These are phyloP conservation scores for Rhyacophila brunnea DNA, from an alignment of 1,140 invertebrate species.

Conservation along the genomic window DNA sequence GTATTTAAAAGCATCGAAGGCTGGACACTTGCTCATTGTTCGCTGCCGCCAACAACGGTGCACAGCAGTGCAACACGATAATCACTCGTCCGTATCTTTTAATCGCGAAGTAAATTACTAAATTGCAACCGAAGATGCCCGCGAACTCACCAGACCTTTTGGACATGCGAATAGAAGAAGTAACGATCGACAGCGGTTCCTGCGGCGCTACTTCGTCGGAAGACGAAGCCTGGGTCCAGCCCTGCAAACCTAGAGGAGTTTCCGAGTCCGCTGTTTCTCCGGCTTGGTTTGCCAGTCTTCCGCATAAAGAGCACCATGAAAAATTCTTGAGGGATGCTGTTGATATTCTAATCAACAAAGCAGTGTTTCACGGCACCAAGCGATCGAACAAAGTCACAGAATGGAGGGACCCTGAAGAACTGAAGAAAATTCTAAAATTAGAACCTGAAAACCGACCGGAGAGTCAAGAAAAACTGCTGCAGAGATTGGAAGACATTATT, in stretches of 20 bases:
- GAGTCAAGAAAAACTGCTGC: constrained; percentile 66
- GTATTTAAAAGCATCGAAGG: constrained; percentile 34
- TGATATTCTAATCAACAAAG: constrained; percentile 69
- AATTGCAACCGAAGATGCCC: constrained; percentile 24
- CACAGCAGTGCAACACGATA: constrained; percentile 8
- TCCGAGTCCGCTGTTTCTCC: constrained; percentile 2
- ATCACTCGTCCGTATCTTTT: not conserved
- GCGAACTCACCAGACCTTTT: constrained; percentile 32
- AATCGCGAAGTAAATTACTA: not conserved
- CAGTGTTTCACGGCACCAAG: constrained; percentile 71
- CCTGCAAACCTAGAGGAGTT: constrained; percentile 1
- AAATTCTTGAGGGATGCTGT: constrained; percentile 68
- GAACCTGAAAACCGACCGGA: constrained; percentile 58
- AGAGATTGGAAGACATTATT: constrained; percentile 66
- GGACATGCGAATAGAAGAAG: constrained; percentile 20
- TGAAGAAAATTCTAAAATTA: constrained; percentile 67
- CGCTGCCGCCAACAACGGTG: constrained; percentile 13
- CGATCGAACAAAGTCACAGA: constrained; percentile 70
- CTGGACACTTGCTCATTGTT: constrained; percentile 23
- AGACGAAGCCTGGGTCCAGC: constrained; percentile 27
- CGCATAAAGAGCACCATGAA: constrained; percentile 63
- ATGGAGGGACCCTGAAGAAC: constrained; percentile 68
- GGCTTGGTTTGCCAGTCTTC: constrained; percentile 52
- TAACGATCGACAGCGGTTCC: constrained; percentile 22
- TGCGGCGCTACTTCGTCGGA: constrained; percentile 33